Percentiles rank a stretch among this genome's conserved stretches.
Evolutionary conservation across 2,888 invertebrate genomes (phyloP).

Genomic region (Tetragonula carbonaria): DNA sequence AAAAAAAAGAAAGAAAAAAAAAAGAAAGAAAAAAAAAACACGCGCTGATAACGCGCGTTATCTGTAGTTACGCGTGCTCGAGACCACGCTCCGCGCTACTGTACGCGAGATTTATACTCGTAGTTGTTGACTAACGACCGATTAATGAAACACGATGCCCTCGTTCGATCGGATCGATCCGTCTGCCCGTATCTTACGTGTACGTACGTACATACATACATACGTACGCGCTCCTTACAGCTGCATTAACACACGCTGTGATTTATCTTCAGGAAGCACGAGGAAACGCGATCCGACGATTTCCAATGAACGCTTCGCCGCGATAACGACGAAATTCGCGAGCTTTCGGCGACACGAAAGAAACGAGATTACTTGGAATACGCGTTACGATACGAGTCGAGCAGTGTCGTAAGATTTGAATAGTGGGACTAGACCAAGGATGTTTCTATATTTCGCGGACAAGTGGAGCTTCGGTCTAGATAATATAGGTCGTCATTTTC

Average conservation of each 20-base stretch:
- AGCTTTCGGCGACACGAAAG: not conserved
- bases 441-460: not conserved
- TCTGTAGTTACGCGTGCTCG: conserved; percentile 60
- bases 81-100: conserved; percentile 4
- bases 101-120: conserved; percentile 61
- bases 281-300: conserved; percentile 33
- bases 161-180: conserved; percentile 56
- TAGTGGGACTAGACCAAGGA: not conserved
- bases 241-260: not conserved
- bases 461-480: no score
- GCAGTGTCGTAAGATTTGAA: not conserved
- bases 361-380: not conserved
- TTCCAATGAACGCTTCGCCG: conserved; percentile 53
- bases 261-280: conserved; percentile 50
- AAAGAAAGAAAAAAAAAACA: conserved; percentile 25
- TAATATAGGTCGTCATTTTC: no score
- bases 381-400: not conserved
- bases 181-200: conserved; percentile 10
- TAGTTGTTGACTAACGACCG: conserved; percentile 58
- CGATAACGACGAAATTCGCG: conserved; percentile 46
- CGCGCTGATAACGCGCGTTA: conserved; percentile 65
- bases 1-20: conserved; percentile 41
- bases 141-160: conserved; percentile 75
- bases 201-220: not conserved
- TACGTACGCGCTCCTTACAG: not conserved